Percentiles rank a stretch among this genome's conserved stretches.
Evolutionary conservation across 2,113 vertebrate species (phyloP).

Genomic region (Tursiops truncatus): DNA sequence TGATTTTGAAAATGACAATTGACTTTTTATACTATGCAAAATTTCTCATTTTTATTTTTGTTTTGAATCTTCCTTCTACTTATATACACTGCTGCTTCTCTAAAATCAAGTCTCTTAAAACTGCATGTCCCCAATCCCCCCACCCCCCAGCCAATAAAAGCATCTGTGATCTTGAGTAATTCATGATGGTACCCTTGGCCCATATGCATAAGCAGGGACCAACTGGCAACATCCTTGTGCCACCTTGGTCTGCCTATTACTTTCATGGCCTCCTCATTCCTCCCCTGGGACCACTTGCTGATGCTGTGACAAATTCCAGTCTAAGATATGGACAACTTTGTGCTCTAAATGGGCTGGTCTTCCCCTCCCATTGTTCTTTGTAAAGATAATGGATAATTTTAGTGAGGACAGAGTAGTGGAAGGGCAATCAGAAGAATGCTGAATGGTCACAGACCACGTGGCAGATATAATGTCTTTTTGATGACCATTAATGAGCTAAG

Average conservation of each 20-base stretch:
- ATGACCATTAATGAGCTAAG: slow-evolving; percentile 24
- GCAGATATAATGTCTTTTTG: slow-evolving; percentile 30
- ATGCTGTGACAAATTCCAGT: background rate
- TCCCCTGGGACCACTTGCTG: background rate
- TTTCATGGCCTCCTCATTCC: background rate
- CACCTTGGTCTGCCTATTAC: background rate
- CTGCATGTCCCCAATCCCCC: no score
- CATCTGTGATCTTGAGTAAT: background rate
- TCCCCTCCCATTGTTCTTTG: background rate
- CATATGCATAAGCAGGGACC: background rate
- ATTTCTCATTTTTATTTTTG: slow-evolving; percentile 51
- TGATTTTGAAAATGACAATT: slow-evolving; percentile 6
- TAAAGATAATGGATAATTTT: background rate
- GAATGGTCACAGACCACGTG: background rate
- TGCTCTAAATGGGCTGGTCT: background rate
- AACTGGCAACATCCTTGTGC: background rate
- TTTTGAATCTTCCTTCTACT: slow-evolving; percentile 32
- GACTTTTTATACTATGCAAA: background rate
- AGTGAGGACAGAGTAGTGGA: background rate
- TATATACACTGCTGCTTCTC: background rate
- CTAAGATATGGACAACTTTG: background rate
- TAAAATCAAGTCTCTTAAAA: background rate
- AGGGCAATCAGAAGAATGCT: background rate
- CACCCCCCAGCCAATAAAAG: background rate
- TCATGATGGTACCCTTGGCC: background rate